A percentile compares a stretch with the other conserved stretches of the same genome.
Conservation (phyloP, 2,797 vertebrate species). For the Silurus lanzhouensis region DNA sequence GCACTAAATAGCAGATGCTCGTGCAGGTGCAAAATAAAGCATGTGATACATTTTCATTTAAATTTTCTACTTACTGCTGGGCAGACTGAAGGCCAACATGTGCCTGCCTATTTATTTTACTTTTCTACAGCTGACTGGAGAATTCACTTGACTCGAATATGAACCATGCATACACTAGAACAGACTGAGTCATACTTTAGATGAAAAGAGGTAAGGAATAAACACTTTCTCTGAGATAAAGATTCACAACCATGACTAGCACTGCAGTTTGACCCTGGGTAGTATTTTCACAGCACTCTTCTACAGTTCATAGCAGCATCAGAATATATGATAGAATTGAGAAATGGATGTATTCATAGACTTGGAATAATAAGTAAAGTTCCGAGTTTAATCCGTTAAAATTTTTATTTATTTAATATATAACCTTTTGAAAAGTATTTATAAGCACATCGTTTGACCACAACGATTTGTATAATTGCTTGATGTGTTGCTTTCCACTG, state of each 20-base stretch:
- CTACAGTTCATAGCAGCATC: not conserved
- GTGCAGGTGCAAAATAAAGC: conserved; percentile 73
- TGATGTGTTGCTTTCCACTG: not conserved
- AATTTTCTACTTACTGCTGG: conserved; percentile 42
- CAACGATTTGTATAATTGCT: not conserved
- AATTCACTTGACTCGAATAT: not conserved
- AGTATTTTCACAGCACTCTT: not conserved
- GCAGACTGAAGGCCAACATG: conserved; percentile 3
- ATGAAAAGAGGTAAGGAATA: not conserved
- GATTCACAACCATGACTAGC: not conserved
- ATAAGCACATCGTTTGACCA: not conserved
- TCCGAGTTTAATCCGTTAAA: not conserved
- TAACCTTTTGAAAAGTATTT: not conserved
- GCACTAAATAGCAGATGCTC: conserved; percentile 72
- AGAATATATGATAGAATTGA: not conserved
- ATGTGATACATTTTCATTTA: conserved; percentile 66
- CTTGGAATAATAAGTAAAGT: not conserved
- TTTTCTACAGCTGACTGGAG: conserved; percentile 6
- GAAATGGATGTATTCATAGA: not conserved
- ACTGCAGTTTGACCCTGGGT: not conserved
- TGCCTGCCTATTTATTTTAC: conserved; percentile 5
- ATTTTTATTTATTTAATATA: not conserved
- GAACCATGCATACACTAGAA: not conserved
- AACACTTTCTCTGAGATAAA: not conserved
- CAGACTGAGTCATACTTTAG: not conserved